Conservation (phyloP, 1,140 invertebrate species). For the Platyura marginata region DNA sequence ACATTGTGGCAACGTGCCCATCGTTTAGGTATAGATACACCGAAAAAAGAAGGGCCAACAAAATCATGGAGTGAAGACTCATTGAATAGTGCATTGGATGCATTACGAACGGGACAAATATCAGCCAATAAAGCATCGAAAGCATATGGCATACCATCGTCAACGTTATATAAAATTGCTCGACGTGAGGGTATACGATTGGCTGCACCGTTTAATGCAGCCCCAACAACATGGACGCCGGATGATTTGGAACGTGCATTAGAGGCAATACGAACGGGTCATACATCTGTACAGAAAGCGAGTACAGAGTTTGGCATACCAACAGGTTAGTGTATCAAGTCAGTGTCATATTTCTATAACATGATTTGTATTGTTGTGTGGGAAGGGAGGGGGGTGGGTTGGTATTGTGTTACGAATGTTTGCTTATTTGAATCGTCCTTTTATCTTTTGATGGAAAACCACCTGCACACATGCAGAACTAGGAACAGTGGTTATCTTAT, state of each 20-base stretch:
- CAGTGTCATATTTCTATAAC: background rate
- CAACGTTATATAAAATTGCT: conserved; percentile 78
- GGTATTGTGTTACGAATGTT: background rate
- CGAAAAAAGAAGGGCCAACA: conserved; percentile 70
- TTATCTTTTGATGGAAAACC: too few relatives aligned
- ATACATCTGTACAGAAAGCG: conserved; percentile 68
- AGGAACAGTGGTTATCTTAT: too few relatives aligned
- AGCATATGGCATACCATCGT: conserved; percentile 77
- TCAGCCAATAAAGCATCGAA: conserved; percentile 81
- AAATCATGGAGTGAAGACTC: conserved; percentile 78
- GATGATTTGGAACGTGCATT: conserved; percentile 66
- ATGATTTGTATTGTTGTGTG: background rate
- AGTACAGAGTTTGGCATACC: conserved; percentile 72
- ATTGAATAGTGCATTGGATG: conserved; percentile 58
- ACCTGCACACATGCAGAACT: too few relatives aligned
- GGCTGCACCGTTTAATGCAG: conserved; percentile 75
- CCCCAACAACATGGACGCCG: conserved; percentile 70
- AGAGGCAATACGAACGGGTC: conserved; percentile 61
- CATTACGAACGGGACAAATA: conserved; percentile 60
- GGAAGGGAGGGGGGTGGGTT: background rate
- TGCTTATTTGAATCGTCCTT: background rate
- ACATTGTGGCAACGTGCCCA: conserved; percentile 79
- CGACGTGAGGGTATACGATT: conserved; percentile 70
- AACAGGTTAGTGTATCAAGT: conserved; percentile 37
- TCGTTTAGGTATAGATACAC: conserved; percentile 68